These are phyloP conservation scores for Neoaliturus tenellus DNA, from an alignment of 2,888 invertebrate species.

Conservation along the genomic window DNA sequence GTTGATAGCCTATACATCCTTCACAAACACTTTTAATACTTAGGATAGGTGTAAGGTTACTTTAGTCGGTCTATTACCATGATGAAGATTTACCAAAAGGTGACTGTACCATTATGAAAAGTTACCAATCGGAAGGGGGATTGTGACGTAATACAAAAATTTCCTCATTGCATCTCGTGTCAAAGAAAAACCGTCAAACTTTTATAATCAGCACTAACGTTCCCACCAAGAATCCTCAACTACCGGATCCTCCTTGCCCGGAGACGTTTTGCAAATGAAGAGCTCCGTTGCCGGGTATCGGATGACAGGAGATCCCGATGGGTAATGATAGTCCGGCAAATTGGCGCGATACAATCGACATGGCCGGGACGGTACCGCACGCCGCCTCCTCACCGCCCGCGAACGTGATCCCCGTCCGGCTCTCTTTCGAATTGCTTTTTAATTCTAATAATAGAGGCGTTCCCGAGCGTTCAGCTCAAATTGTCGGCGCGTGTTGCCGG, in stretches of 20 bases:
- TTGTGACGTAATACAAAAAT: too few species aligned
- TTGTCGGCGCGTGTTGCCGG: slow-evolving; percentile 39
- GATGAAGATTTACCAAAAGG: too few species aligned
- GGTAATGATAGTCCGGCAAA: background rate
- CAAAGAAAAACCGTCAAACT: too few species aligned
- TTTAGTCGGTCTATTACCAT: too few species aligned
- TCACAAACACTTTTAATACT: too few species aligned
- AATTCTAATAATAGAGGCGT: slow-evolving; percentile 56
- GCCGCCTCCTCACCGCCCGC: background rate
- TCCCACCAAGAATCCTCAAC: too few species aligned
- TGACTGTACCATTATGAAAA: too few species aligned
- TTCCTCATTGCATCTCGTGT: too few species aligned
- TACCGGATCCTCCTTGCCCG: background rate
- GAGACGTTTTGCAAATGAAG: background rate
- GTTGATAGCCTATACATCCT: too few species aligned
- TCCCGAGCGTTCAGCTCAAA: slow-evolving; percentile 46
- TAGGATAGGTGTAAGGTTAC: too few species aligned
- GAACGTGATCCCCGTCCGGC: slow-evolving; percentile 19
- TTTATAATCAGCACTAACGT: too few species aligned
- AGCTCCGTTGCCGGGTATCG: background rate
- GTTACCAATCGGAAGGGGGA: too few species aligned
- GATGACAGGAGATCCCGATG: slow-evolving; percentile 22
- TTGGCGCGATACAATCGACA: slow-evolving; percentile 29
- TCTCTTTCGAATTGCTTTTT: slow-evolving; percentile 55
- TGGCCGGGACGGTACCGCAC: slow-evolving; percentile 45